Evolutionary conservation across 2,113 vertebrate species (phyloP).

Genomic region (Pomatorhinus ruficollis): DNA sequence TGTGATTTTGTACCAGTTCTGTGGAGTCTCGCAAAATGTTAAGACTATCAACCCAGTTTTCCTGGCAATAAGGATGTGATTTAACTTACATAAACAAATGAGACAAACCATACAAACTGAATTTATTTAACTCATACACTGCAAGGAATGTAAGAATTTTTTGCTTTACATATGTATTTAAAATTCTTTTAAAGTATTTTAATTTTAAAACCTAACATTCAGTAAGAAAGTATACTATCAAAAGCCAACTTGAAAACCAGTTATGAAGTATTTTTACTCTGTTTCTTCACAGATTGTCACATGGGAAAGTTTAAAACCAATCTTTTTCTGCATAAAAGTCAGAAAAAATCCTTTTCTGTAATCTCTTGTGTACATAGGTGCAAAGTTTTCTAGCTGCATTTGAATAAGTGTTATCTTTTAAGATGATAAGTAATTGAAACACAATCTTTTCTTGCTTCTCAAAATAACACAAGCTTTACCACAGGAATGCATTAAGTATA

Average conservation of each 20-base stretch:
- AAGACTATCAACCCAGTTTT: neutral
- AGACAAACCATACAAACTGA: neutral
- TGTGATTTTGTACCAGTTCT: neutral
- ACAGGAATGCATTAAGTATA: neutral
- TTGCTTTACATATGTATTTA: neutral
- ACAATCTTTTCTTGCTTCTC: neutral
- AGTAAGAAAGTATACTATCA: neutral
- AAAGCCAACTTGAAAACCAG: slow-evolving; percentile 13
- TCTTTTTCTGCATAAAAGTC: neutral
- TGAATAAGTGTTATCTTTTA: neutral
- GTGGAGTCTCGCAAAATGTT: neutral
- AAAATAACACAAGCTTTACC: neutral
- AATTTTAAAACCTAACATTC: slow-evolving; percentile 33
- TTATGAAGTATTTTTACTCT: neutral
- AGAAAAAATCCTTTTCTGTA: neutral
- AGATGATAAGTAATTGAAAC: neutral
- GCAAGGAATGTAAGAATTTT: neutral
- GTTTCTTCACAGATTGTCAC: neutral
- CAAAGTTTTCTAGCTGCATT: neutral
- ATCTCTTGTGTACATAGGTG: neutral
- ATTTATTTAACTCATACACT: slow-evolving; percentile 21
- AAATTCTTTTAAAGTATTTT: neutral
- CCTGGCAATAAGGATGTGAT: neutral
- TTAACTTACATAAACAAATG: neutral
- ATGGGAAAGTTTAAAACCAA: neutral